Base-by-base conservation (phyloP, 2,113 vertebrate species). In the Pterocles gutturalis region DNA sequence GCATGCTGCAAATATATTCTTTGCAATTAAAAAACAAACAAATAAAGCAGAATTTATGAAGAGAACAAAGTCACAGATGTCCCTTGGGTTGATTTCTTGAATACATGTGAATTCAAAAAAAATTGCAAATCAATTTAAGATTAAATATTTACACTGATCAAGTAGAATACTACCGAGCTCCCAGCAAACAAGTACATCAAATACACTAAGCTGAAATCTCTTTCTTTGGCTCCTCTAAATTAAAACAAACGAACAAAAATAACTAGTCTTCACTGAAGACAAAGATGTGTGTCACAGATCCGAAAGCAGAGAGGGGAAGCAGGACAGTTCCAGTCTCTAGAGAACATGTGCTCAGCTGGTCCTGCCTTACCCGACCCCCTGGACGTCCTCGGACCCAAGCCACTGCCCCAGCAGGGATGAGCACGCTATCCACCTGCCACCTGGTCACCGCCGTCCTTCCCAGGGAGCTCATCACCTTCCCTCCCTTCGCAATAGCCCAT, bases 211-310 rank as follows among this genome's bases (percentile, higher is more conserved):
- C 97, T 98, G 97, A 98, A 98, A 98, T 96, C 92, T 98, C 95
- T 96, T 96, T 98, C 98, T 98, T 98, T 98, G 98, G 98, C 98
- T 98, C 97, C 97, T 98, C 97, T 97, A 97, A 98, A 97, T 95
- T 87, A 96, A 96, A 98, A 97, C 90, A 94, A 97, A 97, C 78
- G 55, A 91, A 83, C 87, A 83, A 72, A 96, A 98, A 97, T 95
- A 97, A 98, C 97, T 93, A 93, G 99, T 99, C 99, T 99, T 99
- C 99, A 99, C 97, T 98, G 99, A 99, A 99, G 99, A 99, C 99
- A 97, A 93, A 92, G 94, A 89, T 60, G 67, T 12, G 38, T 85
- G 93, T 95, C 90, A 90, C 92, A 96, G 97, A 97, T 97, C 96
- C 97, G 81, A 90, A 92, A 67, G 93, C 91, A 91, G 96, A 96